Percentiles rank a stretch among this genome's conserved stretches.
phyloP scores from a whole-genome alignment of 2,113 vertebrate genomes.

The Speoplatyrhinus poulsoni region DNA sequence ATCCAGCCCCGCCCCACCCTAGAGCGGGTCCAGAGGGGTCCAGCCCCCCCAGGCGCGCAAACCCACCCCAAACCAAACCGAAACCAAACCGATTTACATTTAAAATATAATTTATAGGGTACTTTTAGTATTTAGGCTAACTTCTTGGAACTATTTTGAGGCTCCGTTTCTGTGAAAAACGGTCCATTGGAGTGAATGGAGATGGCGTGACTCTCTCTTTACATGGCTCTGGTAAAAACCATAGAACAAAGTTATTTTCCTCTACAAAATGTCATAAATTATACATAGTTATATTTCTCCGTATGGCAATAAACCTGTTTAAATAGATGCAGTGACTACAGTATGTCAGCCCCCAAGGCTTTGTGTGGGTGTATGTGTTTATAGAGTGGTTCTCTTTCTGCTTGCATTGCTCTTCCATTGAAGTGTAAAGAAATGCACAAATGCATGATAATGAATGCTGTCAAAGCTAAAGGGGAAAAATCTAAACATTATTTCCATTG shows the following conservation, averaged over 20 bases:
- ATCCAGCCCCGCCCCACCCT: too few relatives aligned
- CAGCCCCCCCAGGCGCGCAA: too few relatives aligned
- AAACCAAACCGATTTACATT: too few relatives aligned
- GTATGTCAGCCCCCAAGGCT: conserved; percentile 13
- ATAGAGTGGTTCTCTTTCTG: conserved; percentile 15
- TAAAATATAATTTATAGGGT: too few relatives aligned
- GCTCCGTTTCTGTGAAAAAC: too few relatives aligned
- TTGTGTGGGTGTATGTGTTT: conserved; percentile 15
- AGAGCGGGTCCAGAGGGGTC: too few relatives aligned
- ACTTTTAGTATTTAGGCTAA: too few relatives aligned
- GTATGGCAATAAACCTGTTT: conserved; percentile 23
- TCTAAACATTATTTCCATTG: neutral
- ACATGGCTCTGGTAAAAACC: neutral
- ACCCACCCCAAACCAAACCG: too few relatives aligned
- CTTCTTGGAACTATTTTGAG: too few relatives aligned
- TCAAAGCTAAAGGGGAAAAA: neutral
- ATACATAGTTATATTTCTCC: conserved; percentile 34
- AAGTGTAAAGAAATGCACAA: neutral
- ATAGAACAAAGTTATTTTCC: conserved; percentile 23
- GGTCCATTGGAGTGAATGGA: too few relatives aligned
- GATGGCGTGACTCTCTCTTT: too few relatives aligned
- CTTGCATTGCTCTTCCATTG: neutral
- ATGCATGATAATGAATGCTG: neutral
- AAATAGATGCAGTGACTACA: conserved; percentile 24
- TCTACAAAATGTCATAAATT: conserved; percentile 43